Percentiles rank a stretch among this genome's conserved stretches.
phyloP scores from a whole-genome alignment of 2,888 invertebrate species.

The Sinotaia quadrata region DNA sequence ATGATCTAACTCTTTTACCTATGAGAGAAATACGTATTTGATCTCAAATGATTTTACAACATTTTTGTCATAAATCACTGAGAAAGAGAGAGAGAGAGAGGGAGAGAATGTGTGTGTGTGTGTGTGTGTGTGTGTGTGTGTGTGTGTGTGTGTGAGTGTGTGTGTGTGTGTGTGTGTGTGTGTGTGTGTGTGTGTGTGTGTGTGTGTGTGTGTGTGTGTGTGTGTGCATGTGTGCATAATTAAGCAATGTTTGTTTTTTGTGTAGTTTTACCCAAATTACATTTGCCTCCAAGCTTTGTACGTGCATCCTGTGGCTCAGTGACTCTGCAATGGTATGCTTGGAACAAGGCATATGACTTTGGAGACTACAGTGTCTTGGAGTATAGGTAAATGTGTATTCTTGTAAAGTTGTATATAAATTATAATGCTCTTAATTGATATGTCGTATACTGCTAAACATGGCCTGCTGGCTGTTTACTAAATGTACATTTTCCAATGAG shows the following conservation, averaged over 20 bases:
- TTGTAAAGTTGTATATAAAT: too few relatives aligned
- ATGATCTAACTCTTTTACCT: too few relatives aligned
- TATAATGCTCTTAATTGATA: too few relatives aligned
- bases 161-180: slow-evolving; percentile 16
- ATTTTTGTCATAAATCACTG: too few relatives aligned
- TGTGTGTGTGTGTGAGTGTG: slow-evolving; percentile 12
- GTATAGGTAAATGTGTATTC: too few relatives aligned
- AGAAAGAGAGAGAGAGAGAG: background rate
- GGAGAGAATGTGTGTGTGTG: background rate
- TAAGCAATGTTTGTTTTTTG: background rate
- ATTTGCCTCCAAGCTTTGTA: background rate
- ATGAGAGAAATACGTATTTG: too few relatives aligned
- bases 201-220: slow-evolving; percentile 7
- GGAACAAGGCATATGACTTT: background rate
- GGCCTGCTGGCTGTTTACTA: background rate
- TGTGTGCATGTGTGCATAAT: background rate
- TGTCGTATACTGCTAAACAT: too few relatives aligned
- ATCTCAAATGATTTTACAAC: too few relatives aligned
- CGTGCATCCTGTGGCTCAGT: background rate
- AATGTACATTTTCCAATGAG: too few relatives aligned
- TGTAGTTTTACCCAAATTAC: background rate
- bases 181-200: background rate
- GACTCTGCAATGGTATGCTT: background rate
- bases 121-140: slow-evolving; percentile 15
- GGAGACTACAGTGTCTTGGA: background rate